phyloP scores from a whole-genome alignment of 2,113 vertebrate genomes.

The human (Homo sapiens) region DNA sequence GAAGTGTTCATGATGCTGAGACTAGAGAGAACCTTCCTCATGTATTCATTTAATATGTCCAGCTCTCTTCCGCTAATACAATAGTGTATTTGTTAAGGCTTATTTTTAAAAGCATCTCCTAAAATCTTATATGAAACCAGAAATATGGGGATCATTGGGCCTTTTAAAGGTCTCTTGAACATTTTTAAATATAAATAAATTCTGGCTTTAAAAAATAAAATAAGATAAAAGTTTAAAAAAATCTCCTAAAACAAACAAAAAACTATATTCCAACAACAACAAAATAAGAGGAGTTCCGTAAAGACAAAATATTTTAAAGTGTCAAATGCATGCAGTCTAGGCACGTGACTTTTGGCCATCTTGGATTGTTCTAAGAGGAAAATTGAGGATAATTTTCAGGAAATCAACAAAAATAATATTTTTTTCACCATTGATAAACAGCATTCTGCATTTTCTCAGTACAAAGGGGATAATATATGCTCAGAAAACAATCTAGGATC shows the following conservation, averaged over 20 bases:
- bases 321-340: not conserved
- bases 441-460: not conserved
- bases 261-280: too few species aligned
- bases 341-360: not conserved
- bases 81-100: too few species aligned
- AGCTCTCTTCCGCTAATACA: fast-evolving
- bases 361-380: not conserved
- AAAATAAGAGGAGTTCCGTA: not conserved
- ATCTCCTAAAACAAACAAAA: not conserved
- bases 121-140: not conserved
- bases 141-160: not conserved
- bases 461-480: not conserved
- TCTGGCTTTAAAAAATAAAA: not conserved
- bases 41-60: too few species aligned
- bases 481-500: not conserved
- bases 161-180: not conserved
- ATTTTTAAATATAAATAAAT: not conserved
- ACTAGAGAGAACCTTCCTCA: too few species aligned
- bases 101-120: not conserved
- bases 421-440: not conserved
- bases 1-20: not conserved
- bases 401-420: not conserved
- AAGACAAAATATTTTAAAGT: not conserved
- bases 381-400: not conserved
- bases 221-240: not conserved